Evolutionary conservation across 2,797 vertebrate species (phyloP).

Genomic region (Siniperca undulata): DNA sequence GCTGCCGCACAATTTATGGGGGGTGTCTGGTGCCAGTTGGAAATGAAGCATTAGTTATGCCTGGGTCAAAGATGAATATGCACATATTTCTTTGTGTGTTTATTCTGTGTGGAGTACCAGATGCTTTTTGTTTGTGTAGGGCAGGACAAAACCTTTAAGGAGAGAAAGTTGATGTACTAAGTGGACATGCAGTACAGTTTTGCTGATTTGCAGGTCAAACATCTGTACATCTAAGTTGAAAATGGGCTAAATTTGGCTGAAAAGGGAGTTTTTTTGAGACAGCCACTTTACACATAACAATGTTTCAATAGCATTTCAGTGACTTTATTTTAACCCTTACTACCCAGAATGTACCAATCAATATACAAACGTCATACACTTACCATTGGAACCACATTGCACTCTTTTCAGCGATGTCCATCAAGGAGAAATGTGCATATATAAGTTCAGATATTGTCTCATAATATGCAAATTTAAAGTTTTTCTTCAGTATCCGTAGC

Average conservation of each 20-base stretch:
- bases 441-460: too few relatives aligned
- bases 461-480: too few relatives aligned
- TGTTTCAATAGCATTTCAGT: neutral
- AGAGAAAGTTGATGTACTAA: neutral
- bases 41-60: constrained; percentile 22
- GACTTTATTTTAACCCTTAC: neutral
- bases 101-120: neutral
- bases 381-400: neutral
- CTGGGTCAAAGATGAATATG: constrained; percentile 46
- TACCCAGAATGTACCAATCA: neutral
- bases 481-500: too few relatives aligned
- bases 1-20: constrained; percentile 10
- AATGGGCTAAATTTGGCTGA: too few relatives aligned
- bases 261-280: neutral
- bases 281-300: neutral
- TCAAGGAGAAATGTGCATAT: neutral
- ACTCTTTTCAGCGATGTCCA: neutral
- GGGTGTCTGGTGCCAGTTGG: constrained; percentile 32
- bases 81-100: constrained; percentile 31
- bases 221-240: neutral
- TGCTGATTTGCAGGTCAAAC: neutral
- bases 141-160: neutral
- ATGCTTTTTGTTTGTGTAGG: constrained; percentile 17
- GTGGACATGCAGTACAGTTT: neutral
- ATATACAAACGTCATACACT: neutral